A percentile compares a stretch with the other conserved stretches of the same genome.
Evolutionary conservation across 2,113 vertebrate genomes (phyloP).

Genomic region (Megaleporinus macrocephalus): DNA sequence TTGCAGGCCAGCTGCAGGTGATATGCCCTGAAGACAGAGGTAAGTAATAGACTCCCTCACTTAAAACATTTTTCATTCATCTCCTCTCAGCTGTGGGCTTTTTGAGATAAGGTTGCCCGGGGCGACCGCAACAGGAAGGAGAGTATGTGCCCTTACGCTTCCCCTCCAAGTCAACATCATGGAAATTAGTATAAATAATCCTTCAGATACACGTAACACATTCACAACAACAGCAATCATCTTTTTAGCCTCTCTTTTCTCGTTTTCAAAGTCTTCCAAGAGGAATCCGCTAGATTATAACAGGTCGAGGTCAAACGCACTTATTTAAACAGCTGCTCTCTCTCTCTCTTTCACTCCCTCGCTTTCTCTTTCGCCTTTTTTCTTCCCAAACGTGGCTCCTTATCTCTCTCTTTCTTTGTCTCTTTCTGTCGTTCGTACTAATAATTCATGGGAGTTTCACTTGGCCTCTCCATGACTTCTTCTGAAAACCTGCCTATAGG

Average conservation of each 20-base stretch:
- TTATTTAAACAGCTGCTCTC: constrained; percentile 58
- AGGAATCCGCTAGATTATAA: constrained; percentile 29
- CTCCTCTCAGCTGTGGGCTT: constrained; percentile 14
- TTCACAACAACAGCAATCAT: constrained; percentile 11
- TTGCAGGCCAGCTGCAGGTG: constrained; percentile 24
- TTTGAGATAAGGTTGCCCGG: constrained; percentile 8
- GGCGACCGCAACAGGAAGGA: background rate
- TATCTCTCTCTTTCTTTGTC: background rate
- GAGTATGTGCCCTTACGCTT: background rate
- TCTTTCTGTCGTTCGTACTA: constrained; percentile 13
- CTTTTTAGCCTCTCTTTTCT: background rate
- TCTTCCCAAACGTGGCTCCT: background rate
- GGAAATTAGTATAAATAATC: background rate
- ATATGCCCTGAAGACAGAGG: constrained; percentile 18
- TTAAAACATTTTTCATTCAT: constrained; percentile 39
- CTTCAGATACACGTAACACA: constrained; percentile 9
- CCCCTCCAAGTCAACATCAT: constrained; percentile 4
- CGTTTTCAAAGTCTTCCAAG: constrained; percentile 8
- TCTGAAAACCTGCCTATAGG: constrained; percentile 5
- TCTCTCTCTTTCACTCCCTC: background rate
- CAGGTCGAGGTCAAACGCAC: constrained; percentile 46
- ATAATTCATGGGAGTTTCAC: constrained; percentile 36
- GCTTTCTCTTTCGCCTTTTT: constrained; percentile 1
- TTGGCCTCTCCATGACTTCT: constrained; percentile 40
- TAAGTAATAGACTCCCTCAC: constrained; percentile 18